A percentile compares a stretch with the other conserved stretches of the same genome.
phyloP scores from a whole-genome alignment of 2,888 invertebrate species.

The Baronia brevicornis region DNA sequence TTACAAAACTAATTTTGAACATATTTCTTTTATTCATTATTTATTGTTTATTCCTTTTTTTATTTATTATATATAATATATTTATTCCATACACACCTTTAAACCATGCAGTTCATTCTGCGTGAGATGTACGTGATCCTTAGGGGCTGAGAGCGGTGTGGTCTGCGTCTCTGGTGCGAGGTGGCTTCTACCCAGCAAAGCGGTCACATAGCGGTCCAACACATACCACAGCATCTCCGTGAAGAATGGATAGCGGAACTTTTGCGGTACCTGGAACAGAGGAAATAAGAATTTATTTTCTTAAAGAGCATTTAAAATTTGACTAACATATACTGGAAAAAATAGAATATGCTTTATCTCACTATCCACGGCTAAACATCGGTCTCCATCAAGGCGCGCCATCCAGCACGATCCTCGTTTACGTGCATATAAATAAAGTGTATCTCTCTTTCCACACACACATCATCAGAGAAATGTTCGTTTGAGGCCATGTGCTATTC shows the following conservation, averaged over 20 bases:
- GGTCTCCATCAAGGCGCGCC: no score
- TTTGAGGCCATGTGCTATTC: no score
- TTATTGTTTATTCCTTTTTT: background rate
- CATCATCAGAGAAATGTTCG: no score
- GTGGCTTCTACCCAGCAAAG: constrained; percentile 89
- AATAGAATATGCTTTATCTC: no score
- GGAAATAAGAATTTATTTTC: background rate
- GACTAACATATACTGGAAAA: background rate
- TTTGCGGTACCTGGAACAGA: constrained; percentile 87
- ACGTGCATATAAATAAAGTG: no score
- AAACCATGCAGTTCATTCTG: constrained; percentile 87
- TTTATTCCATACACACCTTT: constrained; percentile 71
- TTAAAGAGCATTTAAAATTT: background rate
- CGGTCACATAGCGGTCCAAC: constrained; percentile 92
- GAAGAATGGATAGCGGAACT: constrained; percentile 98
- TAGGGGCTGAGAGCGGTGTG: constrained; percentile 30
- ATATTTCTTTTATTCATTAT: no score
- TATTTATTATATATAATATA: background rate
- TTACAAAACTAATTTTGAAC: no score
- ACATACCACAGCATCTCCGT: constrained; percentile 99
- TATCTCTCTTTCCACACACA: no score
- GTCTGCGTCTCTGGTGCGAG: constrained; percentile 65
- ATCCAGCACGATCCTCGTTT: no score
- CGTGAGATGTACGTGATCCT: constrained; percentile 84
- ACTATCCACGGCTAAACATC: no score